Percentiles rank a stretch among this genome's conserved stretches.
phyloP scores from a whole-genome alignment of 2,113 vertebrate species.

The Cyanoderma ruficeps region DNA sequence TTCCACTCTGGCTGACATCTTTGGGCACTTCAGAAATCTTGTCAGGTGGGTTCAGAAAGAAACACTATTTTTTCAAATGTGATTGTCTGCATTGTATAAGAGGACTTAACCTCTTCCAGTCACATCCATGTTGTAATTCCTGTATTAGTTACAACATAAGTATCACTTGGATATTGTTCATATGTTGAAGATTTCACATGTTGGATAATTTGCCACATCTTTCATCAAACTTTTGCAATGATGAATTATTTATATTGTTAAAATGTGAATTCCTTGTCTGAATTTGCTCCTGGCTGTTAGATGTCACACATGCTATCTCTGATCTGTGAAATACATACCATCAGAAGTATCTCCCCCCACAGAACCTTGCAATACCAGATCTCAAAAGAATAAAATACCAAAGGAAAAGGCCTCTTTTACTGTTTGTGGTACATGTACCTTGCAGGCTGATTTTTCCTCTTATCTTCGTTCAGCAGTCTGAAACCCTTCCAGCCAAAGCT shows the following conservation, averaged over 20 bases:
- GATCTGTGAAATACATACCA: neutral
- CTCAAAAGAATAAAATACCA: neutral
- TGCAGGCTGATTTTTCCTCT: neutral
- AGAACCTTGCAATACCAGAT: neutral
- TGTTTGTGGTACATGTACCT: neutral
- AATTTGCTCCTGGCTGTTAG: conserved; percentile 22
- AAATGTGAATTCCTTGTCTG: neutral
- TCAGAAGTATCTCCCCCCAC: neutral
- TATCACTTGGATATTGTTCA: neutral
- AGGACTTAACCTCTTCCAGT: neutral
- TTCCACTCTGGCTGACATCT: neutral
- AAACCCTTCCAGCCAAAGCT: neutral
- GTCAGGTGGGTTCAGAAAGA: neutral
- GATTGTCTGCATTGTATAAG: neutral
- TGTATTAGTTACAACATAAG: neutral
- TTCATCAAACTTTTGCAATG: neutral
- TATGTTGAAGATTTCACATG: neutral
- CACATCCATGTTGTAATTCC: neutral
- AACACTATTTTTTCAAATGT: neutral
- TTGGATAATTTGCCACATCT: neutral
- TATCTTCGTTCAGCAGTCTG: neutral
- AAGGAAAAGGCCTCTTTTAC: neutral
- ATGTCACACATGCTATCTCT: neutral
- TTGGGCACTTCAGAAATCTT: neutral
- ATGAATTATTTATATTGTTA: neutral